Evolutionary conservation across 2,113 vertebrate genomes (phyloP).

Genomic region (Gasterosteus aculeatus): DNA sequence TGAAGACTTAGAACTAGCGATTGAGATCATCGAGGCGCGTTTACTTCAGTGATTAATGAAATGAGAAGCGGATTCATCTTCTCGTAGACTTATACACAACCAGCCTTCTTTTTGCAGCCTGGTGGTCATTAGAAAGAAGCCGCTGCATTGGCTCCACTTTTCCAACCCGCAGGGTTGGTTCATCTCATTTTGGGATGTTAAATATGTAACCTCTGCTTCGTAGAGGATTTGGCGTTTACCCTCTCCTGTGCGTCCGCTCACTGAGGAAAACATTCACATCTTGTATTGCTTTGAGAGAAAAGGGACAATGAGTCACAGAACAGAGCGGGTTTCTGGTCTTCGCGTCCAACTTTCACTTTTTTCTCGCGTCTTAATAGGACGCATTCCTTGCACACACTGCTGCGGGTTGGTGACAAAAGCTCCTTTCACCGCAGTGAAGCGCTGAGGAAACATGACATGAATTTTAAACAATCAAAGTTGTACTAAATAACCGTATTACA

Average conservation of each 20-base stretch:
- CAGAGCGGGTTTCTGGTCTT: conserved; percentile 36
- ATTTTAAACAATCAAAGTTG: conserved; percentile 45
- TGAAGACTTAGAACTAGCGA: neutral
- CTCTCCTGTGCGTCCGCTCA: conserved; percentile 24
- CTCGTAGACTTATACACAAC: neutral
- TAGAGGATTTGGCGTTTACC: conserved; percentile 38
- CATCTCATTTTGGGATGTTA: neutral
- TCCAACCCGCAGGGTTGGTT: no score
- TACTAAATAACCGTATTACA: conserved; percentile 63
- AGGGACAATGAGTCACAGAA: conserved; percentile 27
- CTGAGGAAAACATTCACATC: conserved; percentile 33
- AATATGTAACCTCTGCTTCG: conserved; percentile 13
- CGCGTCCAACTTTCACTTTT: conserved; percentile 37
- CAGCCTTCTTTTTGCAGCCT: neutral
- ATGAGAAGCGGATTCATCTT: neutral
- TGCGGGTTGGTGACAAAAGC: conserved; percentile 50
- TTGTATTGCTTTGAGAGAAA: conserved; percentile 34
- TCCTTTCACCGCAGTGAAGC: conserved; percentile 24
- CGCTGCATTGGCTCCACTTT: neutral
- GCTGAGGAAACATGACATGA: conserved; percentile 32
- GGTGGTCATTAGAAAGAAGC: neutral
- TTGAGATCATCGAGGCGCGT: neutral
- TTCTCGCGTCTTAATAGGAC: conserved; percentile 51
- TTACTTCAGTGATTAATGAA: neutral
- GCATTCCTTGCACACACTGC: conserved; percentile 39